Conservation (phyloP, 2,888 invertebrate genomes). For the Aporophyla nigra region DNA sequence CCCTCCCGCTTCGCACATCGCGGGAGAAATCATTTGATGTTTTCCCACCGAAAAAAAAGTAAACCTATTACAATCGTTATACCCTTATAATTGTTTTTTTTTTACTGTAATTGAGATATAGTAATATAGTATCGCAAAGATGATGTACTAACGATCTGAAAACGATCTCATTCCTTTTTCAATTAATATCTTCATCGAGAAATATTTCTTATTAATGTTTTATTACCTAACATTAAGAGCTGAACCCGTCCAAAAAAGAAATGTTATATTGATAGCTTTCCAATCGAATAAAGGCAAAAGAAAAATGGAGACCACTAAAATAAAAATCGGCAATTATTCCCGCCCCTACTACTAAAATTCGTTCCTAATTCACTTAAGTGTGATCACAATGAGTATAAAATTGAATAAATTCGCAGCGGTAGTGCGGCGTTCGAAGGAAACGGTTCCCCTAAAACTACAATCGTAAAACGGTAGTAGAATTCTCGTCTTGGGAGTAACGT, state of each 20-base stretch:
- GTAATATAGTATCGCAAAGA: too few relatives aligned
- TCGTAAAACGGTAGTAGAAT: conserved; percentile 83
- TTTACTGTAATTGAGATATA: background rate
- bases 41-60: too few relatives aligned
- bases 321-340: conserved; percentile 60
- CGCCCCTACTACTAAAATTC: conserved; percentile 64
- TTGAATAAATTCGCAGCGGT: conserved; percentile 74
- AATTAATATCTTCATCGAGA: conserved; percentile 32
- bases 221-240: background rate
- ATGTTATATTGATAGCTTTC: conserved; percentile 29
- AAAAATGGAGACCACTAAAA: conserved; percentile 52
- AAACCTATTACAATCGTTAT: background rate
- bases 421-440: conserved; percentile 68
- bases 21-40: too few relatives aligned
- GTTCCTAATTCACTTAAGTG: conserved; percentile 70
- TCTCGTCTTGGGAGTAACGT: conserved; percentile 85
- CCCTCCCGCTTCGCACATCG: too few relatives aligned
- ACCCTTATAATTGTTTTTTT: background rate
- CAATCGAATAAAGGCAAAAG: conserved; percentile 54
- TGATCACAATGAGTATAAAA: conserved; percentile 71
- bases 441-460: conserved; percentile 84
- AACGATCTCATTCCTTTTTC: conserved; percentile 19
- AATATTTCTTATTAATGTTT: conserved; percentile 15
- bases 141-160: background rate
- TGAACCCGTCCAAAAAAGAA: conserved; percentile 1